Evolutionary conservation across 1,140 invertebrate species (phyloP).

Genomic region (Adelges cooleyi): DNA sequence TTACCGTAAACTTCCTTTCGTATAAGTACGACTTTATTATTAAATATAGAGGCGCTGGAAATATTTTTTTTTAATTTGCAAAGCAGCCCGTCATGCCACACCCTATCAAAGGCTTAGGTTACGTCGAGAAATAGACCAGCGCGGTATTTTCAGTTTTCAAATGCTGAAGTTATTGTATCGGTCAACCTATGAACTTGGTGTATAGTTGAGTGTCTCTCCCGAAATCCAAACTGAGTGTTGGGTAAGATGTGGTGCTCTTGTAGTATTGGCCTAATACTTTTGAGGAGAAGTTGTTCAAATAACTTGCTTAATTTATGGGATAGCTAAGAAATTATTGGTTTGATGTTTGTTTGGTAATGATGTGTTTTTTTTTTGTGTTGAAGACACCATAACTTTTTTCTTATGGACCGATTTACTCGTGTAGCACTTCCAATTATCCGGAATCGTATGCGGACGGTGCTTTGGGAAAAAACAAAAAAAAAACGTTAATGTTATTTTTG

Average conservation of each 20-base stretch:
- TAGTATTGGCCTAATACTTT: slow-evolving; percentile 22
- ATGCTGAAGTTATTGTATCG: neutral
- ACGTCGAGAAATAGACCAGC: slow-evolving; percentile 36
- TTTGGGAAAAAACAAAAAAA: too few species aligned
- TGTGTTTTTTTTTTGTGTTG: too few species aligned
- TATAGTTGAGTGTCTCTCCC: too few species aligned
- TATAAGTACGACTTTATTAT: neutral
- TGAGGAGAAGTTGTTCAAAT: slow-evolving; percentile 31
- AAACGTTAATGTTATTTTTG: too few species aligned
- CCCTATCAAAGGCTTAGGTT: slow-evolving; percentile 34
- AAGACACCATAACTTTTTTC: too few species aligned
- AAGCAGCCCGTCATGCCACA: neutral
- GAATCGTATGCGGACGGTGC: too few species aligned
- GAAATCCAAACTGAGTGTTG: slow-evolving; percentile 22
- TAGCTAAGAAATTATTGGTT: too few species aligned
- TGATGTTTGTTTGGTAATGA: too few species aligned
- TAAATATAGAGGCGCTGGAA: neutral
- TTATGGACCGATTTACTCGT: too few species aligned
- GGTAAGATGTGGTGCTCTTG: slow-evolving; percentile 19
- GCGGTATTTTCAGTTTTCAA: slow-evolving; percentile 30
- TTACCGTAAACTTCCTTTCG: neutral
- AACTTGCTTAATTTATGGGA: slow-evolving; percentile 32
- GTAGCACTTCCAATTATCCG: too few species aligned
- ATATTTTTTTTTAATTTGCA: neutral
- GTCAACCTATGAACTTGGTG: slow-evolving; percentile 2